Evolutionary conservation across 2,113 vertebrate genomes (phyloP), one percentile per base, ranked within the genome.

Genomic region (Jaculus jaculus): DNA sequence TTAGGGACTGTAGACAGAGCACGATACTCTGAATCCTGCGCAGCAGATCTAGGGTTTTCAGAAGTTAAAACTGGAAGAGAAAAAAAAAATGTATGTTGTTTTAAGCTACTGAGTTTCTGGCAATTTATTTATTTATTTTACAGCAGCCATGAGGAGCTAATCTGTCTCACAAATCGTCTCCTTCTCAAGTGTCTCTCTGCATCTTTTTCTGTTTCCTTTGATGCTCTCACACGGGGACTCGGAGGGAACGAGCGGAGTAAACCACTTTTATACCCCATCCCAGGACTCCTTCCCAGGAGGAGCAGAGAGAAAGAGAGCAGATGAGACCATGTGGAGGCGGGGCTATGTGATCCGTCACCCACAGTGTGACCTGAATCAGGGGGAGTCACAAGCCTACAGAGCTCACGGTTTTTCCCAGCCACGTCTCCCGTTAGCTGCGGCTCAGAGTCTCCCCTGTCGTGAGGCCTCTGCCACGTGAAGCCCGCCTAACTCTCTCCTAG

Each of bases 91-190:
- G 16, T 3, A 2, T 68, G 61, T 72, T 51, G 47, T 83, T 75
- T 68, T 69, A 94, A 95, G 69, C 20, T 34, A 30, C 12, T 9
- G 34, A 7, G 30, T 84, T 63, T 77, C 66, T 77, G 81, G 42
- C 24, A 5, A 72, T 86, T 94, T n/a, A n/a, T n/a, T n/a, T n/a
- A n/a, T n/a, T n/a, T n/a, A n/a, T 83, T 39, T 95, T 80, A 75
- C 0, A 63, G 74, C 28, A 26, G 42, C 87, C 3, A 4, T 30
- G 26, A 30, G 68, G 34, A 89, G 26, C 51, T 11, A 47, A 71
- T 65, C 37, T 11, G 17, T 65, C 61, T 39, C 51, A 8, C 39
- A 16, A 39, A 37, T 4, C 42, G 24, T 5, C n/a, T 84, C 71
- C 34, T 74, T 86, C 7, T 47, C 34, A 60, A 60, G 51, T 21